Evolutionary conservation across 2,797 vertebrate species (phyloP).

Genomic region (Chelidonichthys spinosus): DNA sequence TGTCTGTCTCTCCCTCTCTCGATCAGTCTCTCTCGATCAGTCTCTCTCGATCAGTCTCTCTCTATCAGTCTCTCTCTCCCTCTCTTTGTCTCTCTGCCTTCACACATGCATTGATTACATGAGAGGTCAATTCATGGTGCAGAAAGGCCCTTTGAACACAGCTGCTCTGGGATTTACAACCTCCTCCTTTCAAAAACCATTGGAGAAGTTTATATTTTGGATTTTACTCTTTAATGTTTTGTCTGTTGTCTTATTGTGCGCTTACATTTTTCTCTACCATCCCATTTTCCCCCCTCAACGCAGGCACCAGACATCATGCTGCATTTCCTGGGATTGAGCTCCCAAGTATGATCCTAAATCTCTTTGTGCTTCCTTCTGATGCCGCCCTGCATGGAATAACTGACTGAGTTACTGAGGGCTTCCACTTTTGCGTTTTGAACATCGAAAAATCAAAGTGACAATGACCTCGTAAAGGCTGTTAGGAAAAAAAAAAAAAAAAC

Average conservation of each 20-base stretch:
- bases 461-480: neutral
- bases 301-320: slow-evolving; percentile 61
- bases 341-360: slow-evolving; percentile 76
- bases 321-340: slow-evolving; percentile 80
- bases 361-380: slow-evolving; percentile 27
- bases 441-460: neutral
- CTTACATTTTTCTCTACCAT: slow-evolving; percentile 57
- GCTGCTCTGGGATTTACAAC: neutral
- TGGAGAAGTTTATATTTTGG: neutral
- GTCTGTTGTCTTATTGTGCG: slow-evolving; percentile 17
- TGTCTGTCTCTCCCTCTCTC: neutral
- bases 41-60: neutral
- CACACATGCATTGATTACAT: slow-evolving; percentile 10
- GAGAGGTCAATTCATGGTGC: slow-evolving; percentile 7
- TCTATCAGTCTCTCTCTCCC: neutral
- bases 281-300: slow-evolving; percentile 28
- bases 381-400: slow-evolving; percentile 59
- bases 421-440: slow-evolving; percentile 28
- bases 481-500: too few relatives aligned
- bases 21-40: too few relatives aligned
- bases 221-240: neutral
- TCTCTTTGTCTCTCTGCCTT: neutral
- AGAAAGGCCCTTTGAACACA: slow-evolving; percentile 3
- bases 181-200: neutral
- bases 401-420: slow-evolving; percentile 49